These are phyloP conservation scores for Malurus elegans DNA, from an alignment of 2,113 vertebrate species.

Conservation along the genomic window DNA sequence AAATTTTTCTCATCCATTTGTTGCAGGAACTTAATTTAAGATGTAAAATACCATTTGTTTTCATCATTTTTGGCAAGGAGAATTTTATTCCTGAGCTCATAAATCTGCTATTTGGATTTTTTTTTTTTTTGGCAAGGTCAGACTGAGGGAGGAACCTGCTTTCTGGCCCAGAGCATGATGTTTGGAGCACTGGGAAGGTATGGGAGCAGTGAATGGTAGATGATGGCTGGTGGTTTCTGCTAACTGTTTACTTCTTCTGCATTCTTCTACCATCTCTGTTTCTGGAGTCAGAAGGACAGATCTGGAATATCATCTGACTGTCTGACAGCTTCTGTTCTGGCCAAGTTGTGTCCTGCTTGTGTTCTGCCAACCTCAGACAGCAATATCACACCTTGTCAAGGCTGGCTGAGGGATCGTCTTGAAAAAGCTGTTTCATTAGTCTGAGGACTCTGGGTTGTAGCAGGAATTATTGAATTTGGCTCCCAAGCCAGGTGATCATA, in stretches of 20 bases:
- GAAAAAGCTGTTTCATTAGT: not conserved
- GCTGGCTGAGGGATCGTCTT: not conserved
- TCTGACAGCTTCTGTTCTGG: not conserved
- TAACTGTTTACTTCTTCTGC: not conserved
- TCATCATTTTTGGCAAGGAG: not conserved
- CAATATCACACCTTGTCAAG: not conserved
- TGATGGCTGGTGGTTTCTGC: not conserved
- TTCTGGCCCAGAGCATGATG: not conserved
- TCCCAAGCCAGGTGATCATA: not conserved
- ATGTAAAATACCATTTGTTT: not conserved
- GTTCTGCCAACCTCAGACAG: not conserved
- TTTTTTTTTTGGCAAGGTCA: not conserved
- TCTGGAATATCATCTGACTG: not conserved
- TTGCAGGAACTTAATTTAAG: not conserved
- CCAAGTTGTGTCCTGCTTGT: not conserved
- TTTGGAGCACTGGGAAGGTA: not conserved
- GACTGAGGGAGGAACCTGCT: not conserved
- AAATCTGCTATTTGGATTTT: not conserved
- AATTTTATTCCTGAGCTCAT: not conserved
- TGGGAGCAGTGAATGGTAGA: not conserved
- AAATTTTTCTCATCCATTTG: constrained; percentile 1
- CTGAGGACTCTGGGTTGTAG: not conserved
- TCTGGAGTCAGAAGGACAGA: not conserved
- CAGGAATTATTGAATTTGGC: not conserved
- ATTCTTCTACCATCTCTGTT: not conserved